These are phyloP conservation scores for Fragum sueziense DNA, from an alignment of 2,888 invertebrate species.

Conservation along the genomic window DNA sequence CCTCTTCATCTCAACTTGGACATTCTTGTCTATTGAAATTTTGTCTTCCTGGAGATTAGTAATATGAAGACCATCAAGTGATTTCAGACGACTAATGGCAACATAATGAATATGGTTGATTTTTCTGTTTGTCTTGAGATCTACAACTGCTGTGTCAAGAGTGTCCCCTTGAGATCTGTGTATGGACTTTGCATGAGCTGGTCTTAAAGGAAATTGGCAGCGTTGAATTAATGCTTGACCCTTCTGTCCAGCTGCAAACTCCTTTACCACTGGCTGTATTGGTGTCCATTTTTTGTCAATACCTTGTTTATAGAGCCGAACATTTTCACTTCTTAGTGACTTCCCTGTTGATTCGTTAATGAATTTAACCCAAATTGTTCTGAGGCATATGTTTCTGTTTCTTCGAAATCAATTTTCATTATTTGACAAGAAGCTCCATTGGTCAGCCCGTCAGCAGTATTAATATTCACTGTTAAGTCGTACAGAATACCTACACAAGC, in stretches of 20 bases:
- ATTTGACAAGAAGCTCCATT: conserved; percentile 29
- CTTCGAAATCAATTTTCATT: conserved; percentile 20
- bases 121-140: conserved; percentile 27
- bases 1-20: conserved; percentile 5
- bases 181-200: conserved; percentile 39
- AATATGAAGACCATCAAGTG: conserved; percentile 30
- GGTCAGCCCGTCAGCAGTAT: conserved; percentile 38
- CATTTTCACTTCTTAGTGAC: not conserved
- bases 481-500: conserved; percentile 17
- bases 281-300: conserved; percentile 48
- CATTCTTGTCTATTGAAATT: conserved; percentile 32
- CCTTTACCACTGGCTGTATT: conserved; percentile 16
- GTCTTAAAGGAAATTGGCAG: conserved; percentile 46
- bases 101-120: conserved; percentile 53
- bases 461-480: conserved; percentile 29
- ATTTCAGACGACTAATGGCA: conserved; percentile 30
- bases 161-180: conserved; percentile 54
- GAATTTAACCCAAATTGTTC: conserved; percentile 29
- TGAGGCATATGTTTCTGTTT: conserved; percentile 15
- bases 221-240: conserved; percentile 32
- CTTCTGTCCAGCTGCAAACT: conserved; percentile 41
- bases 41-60: conserved; percentile 21
- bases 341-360: not conserved
- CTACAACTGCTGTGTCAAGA: conserved; percentile 26
- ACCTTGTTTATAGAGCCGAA: not conserved